Base-by-base conservation (phyloP, 2,113 vertebrate species). In the Glaucomys volans region DNA sequence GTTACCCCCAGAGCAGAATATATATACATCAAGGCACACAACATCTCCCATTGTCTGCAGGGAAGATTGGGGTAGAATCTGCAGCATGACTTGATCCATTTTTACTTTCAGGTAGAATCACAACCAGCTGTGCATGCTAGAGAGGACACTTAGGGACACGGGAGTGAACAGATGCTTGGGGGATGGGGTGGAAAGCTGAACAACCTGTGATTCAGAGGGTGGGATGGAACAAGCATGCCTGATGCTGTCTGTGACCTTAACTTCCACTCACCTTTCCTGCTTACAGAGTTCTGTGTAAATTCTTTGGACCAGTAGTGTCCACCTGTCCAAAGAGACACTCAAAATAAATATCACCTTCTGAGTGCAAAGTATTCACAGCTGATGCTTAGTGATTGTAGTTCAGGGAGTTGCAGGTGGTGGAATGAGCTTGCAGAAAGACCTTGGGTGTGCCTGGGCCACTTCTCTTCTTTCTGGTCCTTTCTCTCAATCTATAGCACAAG, bases 161-260 rank as follows among this genome's bases (percentile, higher is more conserved):
- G 32, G 14, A n/a, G 1, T 9, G 44, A 75, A n/a, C 1, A 5
- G 26, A 4, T 4, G 17, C 5, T 4, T 32, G 42, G 3, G n/a
- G 17, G 16, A 4, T 9, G 14, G 50, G 6, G 13, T 30, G 5
- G 40, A 3, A 37, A 22, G 22, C 4, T 57, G 66, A 94, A 37
- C 6, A 10, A 26, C 20, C 22, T 7, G 12, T 18, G 6, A 22
- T 18, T n/a, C 32, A 18, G 47, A 47, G 24, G 44, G 5, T 9
- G 1, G 44, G 18, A 22, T 0, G 1, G 18, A 1, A 22, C 8
- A 8, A 54, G 2, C 4, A 14, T 1, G 0, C 4, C 40, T 0
- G 4, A 2, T 4, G 17, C 9, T 20, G 1, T 28, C n/a, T 5
- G 4, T 14, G 4, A 35, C 44, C 30, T 66, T 30, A 26, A 18